Evolutionary conservation across 2,888 invertebrate genomes (phyloP), one percentile per base, ranked within the genome.

Genomic region (Salpingus planirostris): DNA sequence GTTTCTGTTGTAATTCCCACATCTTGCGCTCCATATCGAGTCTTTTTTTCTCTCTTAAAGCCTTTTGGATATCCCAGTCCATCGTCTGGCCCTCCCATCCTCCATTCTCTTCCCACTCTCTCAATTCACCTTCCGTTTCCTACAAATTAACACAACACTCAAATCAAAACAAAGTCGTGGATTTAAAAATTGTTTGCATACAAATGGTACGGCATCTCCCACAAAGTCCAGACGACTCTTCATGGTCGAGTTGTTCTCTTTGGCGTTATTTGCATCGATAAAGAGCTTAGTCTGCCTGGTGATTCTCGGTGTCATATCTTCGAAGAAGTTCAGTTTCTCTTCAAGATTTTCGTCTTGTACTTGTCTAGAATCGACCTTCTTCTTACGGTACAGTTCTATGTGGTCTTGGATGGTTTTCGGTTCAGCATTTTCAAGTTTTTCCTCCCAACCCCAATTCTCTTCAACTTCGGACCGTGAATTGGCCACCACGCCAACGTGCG

Each of bases 361-460:
- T 40, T 67, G 66, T 29, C 40, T 40, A 21, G 49, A 42, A 18
- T 52, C 50, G 1, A 64, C 62, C 29, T 69, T 62, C 35, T 72
- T 70, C 42, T 74, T 73, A 21, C 74, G 52, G 49, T 78, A 78
- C 36, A 70, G 67, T 33, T 78, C 76, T 28, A 78, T 78, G 50
- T 78, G 76, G 44, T 75, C 73, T 47, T 76, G 74, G 13, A 78
- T 65, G 2, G 69, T 67, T 43, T 56, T 62, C 3, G 69, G 67
- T 28, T 49, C 48, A 27, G 40, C 33, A 21, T 42, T 35, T 1
- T 65, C 62, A 4, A 66, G 46, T 66, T 66, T 38, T 2, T 75
- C 74, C 38, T 74, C 74, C 78, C 78, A 78, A 10, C 71, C 69
- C 78, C 78, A 78, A 45, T 69, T 65, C 32, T 66, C 31, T n/a